Base-by-base conservation (phyloP, 2,888 invertebrate species). In the Acanthococcus lagerstroemiae region DNA sequence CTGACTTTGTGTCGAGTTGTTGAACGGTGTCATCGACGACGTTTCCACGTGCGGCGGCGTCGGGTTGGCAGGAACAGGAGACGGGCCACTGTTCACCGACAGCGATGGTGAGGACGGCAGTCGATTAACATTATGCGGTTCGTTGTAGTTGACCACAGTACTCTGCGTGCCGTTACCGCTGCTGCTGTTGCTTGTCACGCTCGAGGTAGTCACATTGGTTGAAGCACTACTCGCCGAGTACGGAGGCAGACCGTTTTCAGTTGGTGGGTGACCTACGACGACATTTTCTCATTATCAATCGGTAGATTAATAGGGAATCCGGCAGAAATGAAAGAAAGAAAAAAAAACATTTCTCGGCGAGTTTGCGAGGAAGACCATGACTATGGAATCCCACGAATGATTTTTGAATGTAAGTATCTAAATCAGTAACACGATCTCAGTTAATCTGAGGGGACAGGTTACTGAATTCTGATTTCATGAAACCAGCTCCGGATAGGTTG, bases 11-110 rank as follows among this genome's bases (percentile, higher is more conserved):
- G 54, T 12, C 37, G 48, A 37, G 25, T 52, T 63, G 7, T 63
- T 63, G 21, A 63, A 22, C 52, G 63, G 63, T 25, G 63, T 63
- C n/a, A 54, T 27, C 24, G 63, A 21, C 17, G 63, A 27, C 2
- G 52, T 15, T 22, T 63, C 52, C 3, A 37, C 24, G 37, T 63
- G 63, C 22, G 63, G 50, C 30, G 63, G 63, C 52, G 63, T 63
- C 30, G 54, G 37, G 44, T 52, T 63, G 22, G 66, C 57, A 30
- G 79, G 78, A 67, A 79, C 74, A 50, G 81, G 81, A 69, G 82
- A 81, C 21, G 82, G 79, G 67, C 80, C 78, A 73, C 81, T 81
- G 74, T 81, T 81, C 57, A 81, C 78, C 69, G 78, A 77, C 50
- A 77, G 75, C 12, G 78, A 77, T 3, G 79, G 78, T n/a, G 73